Conservation (phyloP, 2,797 vertebrate genomes). For the Oreonectes daqikongensis region DNA sequence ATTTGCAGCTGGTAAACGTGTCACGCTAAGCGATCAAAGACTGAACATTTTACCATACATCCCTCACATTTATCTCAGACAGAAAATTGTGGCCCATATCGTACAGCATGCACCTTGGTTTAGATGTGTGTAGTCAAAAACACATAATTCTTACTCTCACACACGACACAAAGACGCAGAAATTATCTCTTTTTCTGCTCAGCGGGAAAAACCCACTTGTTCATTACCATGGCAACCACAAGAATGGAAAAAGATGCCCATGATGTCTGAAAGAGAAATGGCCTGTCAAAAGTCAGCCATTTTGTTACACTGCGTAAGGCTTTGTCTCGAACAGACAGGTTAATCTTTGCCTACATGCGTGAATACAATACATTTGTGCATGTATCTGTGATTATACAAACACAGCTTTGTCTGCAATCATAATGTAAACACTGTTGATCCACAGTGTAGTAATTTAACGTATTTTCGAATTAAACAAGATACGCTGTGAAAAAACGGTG, state of each 20-base stretch:
- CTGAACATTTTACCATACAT: too few relatives aligned
- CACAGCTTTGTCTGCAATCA: background rate
- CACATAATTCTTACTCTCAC: constrained; percentile 20
- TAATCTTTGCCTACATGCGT: constrained; percentile 31
- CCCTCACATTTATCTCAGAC: too few relatives aligned
- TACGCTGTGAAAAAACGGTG: too few relatives aligned
- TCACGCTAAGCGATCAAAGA: too few relatives aligned
- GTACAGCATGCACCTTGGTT: background rate
- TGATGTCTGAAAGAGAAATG: constrained; percentile 45
- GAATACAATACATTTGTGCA: constrained; percentile 18
- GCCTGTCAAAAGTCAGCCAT: constrained; percentile 37
- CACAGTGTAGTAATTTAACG: too few relatives aligned
- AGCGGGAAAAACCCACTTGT: constrained; percentile 39
- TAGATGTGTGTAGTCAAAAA: constrained; percentile 12
- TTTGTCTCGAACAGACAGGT: constrained; percentile 24
- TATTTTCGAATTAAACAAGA: background rate
- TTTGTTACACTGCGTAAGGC: background rate
- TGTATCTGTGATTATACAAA: constrained; percentile 2
- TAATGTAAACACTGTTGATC: background rate
- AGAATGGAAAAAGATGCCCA: constrained; percentile 37
- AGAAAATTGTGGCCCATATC: background rate
- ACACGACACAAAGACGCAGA: constrained; percentile 49
- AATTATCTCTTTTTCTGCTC: constrained; percentile 43
- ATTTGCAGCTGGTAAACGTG: too few relatives aligned
- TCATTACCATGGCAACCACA: constrained; percentile 39